Evolutionary conservation across 2,888 invertebrate species (phyloP).

Genomic region (Clusia tigrina): DNA sequence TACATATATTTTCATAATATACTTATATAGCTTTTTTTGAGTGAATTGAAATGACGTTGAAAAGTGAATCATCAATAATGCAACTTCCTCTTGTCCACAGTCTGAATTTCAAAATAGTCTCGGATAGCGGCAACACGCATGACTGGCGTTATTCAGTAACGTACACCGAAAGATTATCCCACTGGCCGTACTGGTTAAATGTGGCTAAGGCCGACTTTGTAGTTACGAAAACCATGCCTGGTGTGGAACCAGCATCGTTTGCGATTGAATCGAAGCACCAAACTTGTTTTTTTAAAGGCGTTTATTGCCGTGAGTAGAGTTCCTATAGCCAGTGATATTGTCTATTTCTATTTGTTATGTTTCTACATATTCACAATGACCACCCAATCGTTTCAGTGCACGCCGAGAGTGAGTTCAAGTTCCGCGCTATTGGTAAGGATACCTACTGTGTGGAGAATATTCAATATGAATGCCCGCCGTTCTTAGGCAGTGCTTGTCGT

Average conservation of each 20-base stretch:
- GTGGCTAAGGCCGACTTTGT: slow-evolving; percentile 69
- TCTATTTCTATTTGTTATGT: slow-evolving; percentile 7
- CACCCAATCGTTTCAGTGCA: slow-evolving; percentile 66
- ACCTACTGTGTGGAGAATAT: slow-evolving; percentile 68
- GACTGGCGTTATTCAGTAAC: slow-evolving; percentile 75
- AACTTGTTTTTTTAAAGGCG: slow-evolving; percentile 70
- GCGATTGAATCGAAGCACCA: slow-evolving; percentile 70
- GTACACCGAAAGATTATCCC: slow-evolving; percentile 72
- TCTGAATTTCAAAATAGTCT: slow-evolving; percentile 69
- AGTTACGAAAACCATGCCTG: slow-evolving; percentile 66
- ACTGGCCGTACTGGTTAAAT: slow-evolving; percentile 72
- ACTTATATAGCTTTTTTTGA: too few relatives aligned
- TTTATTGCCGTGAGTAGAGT: slow-evolving; percentile 71
- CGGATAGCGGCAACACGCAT: slow-evolving; percentile 73
- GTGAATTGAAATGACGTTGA: too few relatives aligned
- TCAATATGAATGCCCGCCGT: slow-evolving; percentile 71
- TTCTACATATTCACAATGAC: background rate
- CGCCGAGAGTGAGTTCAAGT: slow-evolving; percentile 71
- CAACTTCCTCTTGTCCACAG: slow-evolving; percentile 56
- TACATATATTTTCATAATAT: too few relatives aligned
- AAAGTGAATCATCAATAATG: too few relatives aligned
- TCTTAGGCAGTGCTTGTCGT: slow-evolving; percentile 68
- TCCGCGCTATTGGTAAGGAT: slow-evolving; percentile 64
- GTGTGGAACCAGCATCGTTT: slow-evolving; percentile 64
- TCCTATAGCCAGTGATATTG: too few relatives aligned